These are phyloP conservation scores for Onchidella celtica DNA, from an alignment of 2,888 invertebrate genomes.

Conservation along the genomic window DNA sequence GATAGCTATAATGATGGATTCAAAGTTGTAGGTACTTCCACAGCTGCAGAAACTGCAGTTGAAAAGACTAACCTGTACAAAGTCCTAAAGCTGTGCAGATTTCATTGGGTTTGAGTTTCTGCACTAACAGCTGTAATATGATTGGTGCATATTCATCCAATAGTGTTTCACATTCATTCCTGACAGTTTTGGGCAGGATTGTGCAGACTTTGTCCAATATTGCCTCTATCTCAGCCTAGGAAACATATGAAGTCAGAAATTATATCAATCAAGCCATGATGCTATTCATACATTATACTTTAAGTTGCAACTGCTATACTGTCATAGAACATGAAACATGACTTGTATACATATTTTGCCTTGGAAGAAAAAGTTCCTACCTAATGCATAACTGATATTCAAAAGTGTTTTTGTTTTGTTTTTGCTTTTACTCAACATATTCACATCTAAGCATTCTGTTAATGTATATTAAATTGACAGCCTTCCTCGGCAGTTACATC, in stretches of 20 bases:
- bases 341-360: background rate
- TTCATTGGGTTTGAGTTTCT: constrained; percentile 4
- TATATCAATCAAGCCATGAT: too few relatives aligned
- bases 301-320: background rate
- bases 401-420: too few relatives aligned
- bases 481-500: too few relatives aligned
- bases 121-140: constrained; percentile 12
- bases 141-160: constrained; percentile 2
- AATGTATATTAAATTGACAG: too few relatives aligned
- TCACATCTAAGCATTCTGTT: too few relatives aligned
- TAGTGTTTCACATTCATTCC: background rate
- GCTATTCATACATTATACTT: too few relatives aligned
- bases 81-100: constrained; percentile 29
- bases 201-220: constrained; percentile 46
- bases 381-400: too few relatives aligned
- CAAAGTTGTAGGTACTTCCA: too few relatives aligned
- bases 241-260: constrained; percentile 24
- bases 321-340: background rate
- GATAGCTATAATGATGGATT: too few relatives aligned
- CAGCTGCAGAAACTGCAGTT: too few relatives aligned
- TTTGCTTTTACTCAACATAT: too few relatives aligned
- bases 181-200: constrained; percentile 27
- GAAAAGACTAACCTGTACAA: background rate
- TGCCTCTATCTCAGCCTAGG: constrained; percentile 30
- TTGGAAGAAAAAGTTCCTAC: background rate